Conservation (phyloP, 2,888 invertebrate species). For the Xestia sexstrigata region DNA sequence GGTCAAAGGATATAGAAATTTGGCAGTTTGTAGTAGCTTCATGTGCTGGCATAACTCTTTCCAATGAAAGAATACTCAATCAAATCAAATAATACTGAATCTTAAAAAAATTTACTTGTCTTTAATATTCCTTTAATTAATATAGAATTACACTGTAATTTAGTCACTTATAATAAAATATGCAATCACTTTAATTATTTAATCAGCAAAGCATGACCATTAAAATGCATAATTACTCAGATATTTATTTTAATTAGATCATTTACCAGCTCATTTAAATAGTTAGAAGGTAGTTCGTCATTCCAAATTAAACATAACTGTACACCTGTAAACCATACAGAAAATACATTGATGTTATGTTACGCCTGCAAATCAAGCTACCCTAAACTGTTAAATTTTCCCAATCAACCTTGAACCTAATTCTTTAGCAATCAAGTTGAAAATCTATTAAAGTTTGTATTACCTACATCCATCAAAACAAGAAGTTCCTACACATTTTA, state of each 20-base stretch:
- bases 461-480: background rate
- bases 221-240: background rate
- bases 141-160: background rate
- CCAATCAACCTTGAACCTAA: too few species aligned
- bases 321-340: background rate
- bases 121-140: background rate
- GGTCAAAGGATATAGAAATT: too few species aligned
- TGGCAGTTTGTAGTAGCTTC: too few species aligned
- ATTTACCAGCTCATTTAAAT: background rate
- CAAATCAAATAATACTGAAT: too few species aligned
- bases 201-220: background rate
- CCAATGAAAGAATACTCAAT: background rate
- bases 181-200: conserved; percentile 2
- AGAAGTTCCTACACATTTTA: conserved; percentile 6
- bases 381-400: too few species aligned
- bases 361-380: too few species aligned
- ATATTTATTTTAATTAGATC: background rate
- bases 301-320: background rate
- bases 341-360: background rate
- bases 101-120: background rate
- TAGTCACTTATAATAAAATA: background rate
- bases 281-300: background rate
- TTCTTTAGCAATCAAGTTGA: too few species aligned
- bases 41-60: background rate
- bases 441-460: too few species aligned